Conservation (phyloP, 2,797 vertebrate genomes). For the Otus scops region DNA sequence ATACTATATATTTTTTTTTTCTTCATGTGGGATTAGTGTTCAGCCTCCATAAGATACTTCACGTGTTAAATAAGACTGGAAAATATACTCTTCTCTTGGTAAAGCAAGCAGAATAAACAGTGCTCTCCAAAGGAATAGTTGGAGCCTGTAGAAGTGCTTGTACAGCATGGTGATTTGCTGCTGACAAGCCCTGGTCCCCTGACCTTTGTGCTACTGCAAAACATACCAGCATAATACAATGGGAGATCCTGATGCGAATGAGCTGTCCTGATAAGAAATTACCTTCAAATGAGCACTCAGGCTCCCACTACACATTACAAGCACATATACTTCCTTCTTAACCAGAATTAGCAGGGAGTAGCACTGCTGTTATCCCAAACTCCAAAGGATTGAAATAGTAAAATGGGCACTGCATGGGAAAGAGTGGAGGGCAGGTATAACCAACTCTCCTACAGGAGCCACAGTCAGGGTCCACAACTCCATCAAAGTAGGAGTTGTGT, state of each 20-base stretch:
- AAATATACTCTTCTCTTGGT: background rate
- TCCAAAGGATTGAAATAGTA: background rate
- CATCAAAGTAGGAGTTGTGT: background rate
- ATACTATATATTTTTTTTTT: background rate
- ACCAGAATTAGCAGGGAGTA: background rate
- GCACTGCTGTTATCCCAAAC: too few relatives aligned
- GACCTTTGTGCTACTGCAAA: background rate
- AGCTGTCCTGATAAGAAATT: background rate
- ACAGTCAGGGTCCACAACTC: background rate
- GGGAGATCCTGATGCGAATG: background rate
- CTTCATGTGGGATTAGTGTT: background rate
- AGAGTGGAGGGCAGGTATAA: background rate
- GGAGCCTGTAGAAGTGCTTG: background rate
- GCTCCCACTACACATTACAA: background rate
- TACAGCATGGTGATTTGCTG: background rate
- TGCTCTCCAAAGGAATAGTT: background rate
- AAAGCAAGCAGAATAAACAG: background rate
- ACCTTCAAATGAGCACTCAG: background rate
- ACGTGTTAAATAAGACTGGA: background rate
- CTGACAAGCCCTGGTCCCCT: background rate
- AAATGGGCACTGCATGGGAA: fast-evolving
- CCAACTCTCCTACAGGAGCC: fast-evolving
- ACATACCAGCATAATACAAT: background rate
- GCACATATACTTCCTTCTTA: background rate
- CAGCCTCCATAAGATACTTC: background rate